Evolutionary conservation across 2,113 vertebrate genomes (phyloP).

Genomic region (Panthera leo): DNA sequence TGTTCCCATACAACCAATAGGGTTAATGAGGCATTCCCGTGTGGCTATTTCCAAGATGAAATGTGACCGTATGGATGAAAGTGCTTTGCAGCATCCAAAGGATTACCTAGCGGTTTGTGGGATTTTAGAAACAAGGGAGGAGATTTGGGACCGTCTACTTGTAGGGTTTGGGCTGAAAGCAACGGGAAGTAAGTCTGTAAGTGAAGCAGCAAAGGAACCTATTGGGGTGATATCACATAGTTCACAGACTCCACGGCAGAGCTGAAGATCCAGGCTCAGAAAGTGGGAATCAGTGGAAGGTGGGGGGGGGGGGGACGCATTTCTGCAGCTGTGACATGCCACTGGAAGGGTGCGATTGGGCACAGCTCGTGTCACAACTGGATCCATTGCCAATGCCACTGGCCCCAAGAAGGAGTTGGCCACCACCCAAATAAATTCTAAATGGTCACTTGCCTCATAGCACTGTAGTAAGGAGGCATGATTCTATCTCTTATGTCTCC

Average conservation of each 20-base stretch:
- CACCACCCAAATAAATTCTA: neutral
- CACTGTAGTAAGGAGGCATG: neutral
- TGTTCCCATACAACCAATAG: neutral
- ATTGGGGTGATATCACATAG: too few relatives aligned
- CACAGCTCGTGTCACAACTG: neutral
- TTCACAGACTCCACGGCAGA: neutral
- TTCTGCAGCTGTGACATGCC: neutral
- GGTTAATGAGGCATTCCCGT: neutral
- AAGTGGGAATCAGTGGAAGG: neutral
- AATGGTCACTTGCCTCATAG: neutral
- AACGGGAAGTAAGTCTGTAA: neutral
- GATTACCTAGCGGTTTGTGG: neutral
- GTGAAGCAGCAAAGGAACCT: neutral
- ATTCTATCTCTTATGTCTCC: neutral
- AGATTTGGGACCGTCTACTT: neutral
- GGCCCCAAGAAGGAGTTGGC: neutral
- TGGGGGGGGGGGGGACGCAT: accelerated
- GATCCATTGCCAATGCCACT: neutral
- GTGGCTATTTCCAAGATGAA: neutral
- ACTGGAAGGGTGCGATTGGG: too few relatives aligned
- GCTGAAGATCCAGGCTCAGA: neutral
- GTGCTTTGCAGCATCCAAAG: neutral
- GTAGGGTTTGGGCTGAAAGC: neutral
- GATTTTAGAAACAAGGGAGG: neutral
- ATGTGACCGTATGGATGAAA: neutral